Conservation (phyloP, 2,113 vertebrate species). For the Galbula dea region DNA sequence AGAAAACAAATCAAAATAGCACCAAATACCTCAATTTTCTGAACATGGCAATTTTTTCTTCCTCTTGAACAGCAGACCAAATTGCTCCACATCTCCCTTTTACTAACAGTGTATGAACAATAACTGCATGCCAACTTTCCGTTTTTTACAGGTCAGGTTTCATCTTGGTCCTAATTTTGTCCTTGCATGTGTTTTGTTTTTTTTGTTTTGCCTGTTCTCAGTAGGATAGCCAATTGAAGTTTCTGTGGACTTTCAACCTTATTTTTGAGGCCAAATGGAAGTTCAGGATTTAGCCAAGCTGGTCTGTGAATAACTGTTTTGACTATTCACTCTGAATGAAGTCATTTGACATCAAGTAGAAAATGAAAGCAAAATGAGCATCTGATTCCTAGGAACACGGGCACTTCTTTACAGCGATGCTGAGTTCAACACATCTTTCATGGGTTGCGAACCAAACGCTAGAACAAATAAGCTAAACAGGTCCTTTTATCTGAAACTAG, state of each 20-base stretch:
- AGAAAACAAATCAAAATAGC: neutral
- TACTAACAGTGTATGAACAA: neutral
- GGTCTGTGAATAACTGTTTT: neutral
- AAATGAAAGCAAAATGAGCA: neutral
- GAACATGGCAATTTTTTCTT: neutral
- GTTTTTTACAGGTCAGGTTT: neutral
- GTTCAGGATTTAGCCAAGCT: neutral
- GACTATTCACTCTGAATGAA: neutral
- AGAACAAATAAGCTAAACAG: fast-evolving
- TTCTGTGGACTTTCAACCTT: neutral
- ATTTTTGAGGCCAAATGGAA: neutral
- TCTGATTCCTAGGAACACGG: neutral
- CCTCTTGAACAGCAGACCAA: neutral
- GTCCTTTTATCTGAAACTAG: neutral
- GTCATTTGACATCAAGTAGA: neutral
- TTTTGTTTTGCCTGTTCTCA: neutral
- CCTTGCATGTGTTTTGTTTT: neutral
- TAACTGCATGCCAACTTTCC: neutral
- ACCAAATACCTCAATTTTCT: neutral
- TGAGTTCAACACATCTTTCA: neutral
- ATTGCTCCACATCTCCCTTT: neutral
- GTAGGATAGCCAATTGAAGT: neutral
- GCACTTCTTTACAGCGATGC: neutral
- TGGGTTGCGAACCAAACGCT: neutral
- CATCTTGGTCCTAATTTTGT: neutral